These are phyloP conservation scores for Drosophila varians DNA, from an alignment of 1,140 invertebrate species.

Conservation along the genomic window DNA sequence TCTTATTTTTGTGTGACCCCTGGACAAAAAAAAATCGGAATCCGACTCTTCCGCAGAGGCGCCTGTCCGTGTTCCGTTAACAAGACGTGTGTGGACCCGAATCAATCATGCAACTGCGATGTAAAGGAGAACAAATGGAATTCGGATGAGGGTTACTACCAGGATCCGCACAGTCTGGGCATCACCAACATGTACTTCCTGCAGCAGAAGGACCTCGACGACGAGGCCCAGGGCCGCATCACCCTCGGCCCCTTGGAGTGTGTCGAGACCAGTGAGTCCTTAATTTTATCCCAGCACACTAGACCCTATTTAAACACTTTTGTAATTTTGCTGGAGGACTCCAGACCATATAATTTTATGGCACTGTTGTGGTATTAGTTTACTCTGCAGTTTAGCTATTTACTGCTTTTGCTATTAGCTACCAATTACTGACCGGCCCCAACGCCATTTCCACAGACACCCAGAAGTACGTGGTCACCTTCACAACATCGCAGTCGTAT, in stretches of 20 bases:
- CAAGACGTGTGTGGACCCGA: constrained; percentile 90
- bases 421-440: constrained; percentile 1
- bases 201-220: constrained; percentile 91
- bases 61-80: constrained; percentile 89
- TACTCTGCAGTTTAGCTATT: neutral
- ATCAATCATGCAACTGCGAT: constrained; percentile 94
- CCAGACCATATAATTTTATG: neutral
- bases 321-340: neutral
- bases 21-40: constrained; percentile 3
- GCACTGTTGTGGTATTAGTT: neutral
- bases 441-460: constrained; percentile 87
- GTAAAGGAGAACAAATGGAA: constrained; percentile 93
- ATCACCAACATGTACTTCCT: constrained; percentile 95
- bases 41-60: constrained; percentile 84
- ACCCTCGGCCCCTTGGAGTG: constrained; percentile 95
- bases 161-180: constrained; percentile 90
- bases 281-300: neutral
- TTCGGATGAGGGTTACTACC: constrained; percentile 93
- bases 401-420: constrained; percentile 9
- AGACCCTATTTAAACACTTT: neutral
- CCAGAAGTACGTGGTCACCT: constrained; percentile 96
- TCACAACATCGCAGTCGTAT: constrained; percentile 95
- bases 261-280: constrained; percentile 94
- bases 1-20: constrained; percentile 11
- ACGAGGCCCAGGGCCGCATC: constrained; percentile 92